Percentiles rank a stretch among this genome's conserved stretches.
Conservation (phyloP, 2,888 invertebrate genomes). For the Hypsopygia costalis region DNA sequence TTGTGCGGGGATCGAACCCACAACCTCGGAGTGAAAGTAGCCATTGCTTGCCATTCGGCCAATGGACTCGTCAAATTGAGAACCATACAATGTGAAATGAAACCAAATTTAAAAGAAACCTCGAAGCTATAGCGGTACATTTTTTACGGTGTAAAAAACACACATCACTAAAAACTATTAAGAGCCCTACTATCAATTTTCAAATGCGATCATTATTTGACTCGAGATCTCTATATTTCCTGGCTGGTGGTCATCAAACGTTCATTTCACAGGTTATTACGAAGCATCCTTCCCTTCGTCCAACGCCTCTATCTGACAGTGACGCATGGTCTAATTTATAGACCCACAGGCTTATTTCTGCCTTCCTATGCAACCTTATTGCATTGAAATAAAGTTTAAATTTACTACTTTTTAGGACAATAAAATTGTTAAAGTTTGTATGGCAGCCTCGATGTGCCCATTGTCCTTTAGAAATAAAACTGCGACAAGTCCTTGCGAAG, state of each 20-base stretch:
- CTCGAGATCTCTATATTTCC: conserved; percentile 32
- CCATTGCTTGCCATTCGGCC: no score
- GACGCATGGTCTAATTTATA: conserved; percentile 71
- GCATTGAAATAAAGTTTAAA: conserved; percentile 35
- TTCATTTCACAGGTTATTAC: conserved; percentile 71
- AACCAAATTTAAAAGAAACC: no score
- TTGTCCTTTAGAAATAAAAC: conserved; percentile 64
- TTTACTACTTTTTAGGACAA: conserved; percentile 3
- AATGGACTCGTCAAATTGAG: no score
- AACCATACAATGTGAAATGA: no score
- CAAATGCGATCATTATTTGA: conserved; percentile 5
- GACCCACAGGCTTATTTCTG: conserved; percentile 36
- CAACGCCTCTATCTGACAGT: conserved; percentile 50
- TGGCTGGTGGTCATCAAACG: conserved; percentile 56
- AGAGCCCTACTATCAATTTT: background rate
- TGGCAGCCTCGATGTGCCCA: conserved; percentile 45
- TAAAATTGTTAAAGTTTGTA: conserved; percentile 34
- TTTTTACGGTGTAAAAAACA: no score
- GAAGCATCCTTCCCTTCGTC: conserved; percentile 47
- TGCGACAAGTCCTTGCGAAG: conserved; percentile 41
- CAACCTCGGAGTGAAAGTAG: no score
- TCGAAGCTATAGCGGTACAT: no score
- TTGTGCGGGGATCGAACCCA: no score
- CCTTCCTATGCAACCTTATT: conserved; percentile 26
- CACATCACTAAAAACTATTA: no score